Percentiles rank a stretch among this genome's conserved stretches.
Evolutionary conservation across 2,113 vertebrate species (phyloP).

Genomic region (Hippocampus zosterae): DNA sequence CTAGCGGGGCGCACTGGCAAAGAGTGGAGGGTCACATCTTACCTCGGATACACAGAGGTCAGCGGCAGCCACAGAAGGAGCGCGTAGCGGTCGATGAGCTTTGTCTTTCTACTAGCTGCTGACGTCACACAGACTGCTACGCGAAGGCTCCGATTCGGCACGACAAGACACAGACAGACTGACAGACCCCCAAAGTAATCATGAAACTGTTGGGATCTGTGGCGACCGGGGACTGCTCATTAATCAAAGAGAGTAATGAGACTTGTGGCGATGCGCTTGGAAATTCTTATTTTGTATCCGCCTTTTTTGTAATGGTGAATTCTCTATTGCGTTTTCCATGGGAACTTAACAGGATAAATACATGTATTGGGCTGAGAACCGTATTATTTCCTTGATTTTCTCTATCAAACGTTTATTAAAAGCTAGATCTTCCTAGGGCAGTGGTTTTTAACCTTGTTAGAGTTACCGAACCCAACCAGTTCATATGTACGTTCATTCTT

Average conservation of each 20-base stretch:
- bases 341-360: not conserved
- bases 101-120: conserved; percentile 26
- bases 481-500: too few relatives aligned
- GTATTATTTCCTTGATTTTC: too few relatives aligned
- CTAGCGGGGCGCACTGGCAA: not conserved
- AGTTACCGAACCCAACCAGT: too few relatives aligned
- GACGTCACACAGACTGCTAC: not conserved
- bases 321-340: not conserved
- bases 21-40: conserved; percentile 15
- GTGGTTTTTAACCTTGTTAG: too few relatives aligned
- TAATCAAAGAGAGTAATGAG: not conserved
- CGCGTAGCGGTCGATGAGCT: not conserved
- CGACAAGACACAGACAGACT: not conserved
- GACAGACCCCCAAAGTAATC: not conserved
- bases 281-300: not conserved
- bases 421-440: too few relatives aligned
- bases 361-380: not conserved
- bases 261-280: not conserved
- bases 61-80: conserved; percentile 13
- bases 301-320: not conserved
- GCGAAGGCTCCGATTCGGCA: too few relatives aligned
- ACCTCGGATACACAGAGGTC: conserved; percentile 52
- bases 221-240: not conserved
- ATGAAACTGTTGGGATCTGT: not conserved
- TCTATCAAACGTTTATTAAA: too few relatives aligned